phyloP scores from a whole-genome alignment of 2,113 vertebrate genomes.

The Eulemur macaco region DNA sequence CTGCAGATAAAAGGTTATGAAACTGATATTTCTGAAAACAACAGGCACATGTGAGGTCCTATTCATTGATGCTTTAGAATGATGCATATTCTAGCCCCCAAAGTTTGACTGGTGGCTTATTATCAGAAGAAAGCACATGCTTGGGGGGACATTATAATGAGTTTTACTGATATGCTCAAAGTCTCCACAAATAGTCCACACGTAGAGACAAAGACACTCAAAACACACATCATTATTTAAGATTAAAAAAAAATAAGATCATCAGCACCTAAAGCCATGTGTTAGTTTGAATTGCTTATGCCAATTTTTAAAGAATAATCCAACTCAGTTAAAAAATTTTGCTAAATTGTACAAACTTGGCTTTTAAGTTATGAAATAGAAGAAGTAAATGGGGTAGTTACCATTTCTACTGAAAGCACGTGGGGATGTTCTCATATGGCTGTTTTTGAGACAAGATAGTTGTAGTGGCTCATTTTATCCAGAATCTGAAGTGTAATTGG shows the following conservation, averaged over 20 bases:
- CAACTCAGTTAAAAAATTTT: background rate
- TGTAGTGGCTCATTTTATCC: background rate
- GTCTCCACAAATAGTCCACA: background rate
- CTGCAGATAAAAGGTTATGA: background rate
- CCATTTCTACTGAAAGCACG: background rate
- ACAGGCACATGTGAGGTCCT: background rate
- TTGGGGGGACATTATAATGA: background rate
- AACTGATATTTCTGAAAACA: background rate
- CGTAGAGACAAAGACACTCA: background rate
- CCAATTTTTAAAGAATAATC: background rate
- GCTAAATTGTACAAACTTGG: background rate
- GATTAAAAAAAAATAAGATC: background rate
- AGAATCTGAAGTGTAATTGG: background rate
- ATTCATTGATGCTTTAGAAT: background rate
- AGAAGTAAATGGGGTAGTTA: background rate
- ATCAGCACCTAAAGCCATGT: background rate
- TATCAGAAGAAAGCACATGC: background rate
- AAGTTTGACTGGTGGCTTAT: background rate
- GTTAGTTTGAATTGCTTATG: background rate
- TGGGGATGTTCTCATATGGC: background rate
- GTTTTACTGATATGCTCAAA: background rate
- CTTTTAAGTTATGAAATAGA: background rate
- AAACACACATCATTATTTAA: background rate
- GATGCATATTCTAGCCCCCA: rapidly evolving
- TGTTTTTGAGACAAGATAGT: background rate